phyloP scores from a whole-genome alignment of 2,888 invertebrate genomes.

The Eupithecia abbreviata region DNA sequence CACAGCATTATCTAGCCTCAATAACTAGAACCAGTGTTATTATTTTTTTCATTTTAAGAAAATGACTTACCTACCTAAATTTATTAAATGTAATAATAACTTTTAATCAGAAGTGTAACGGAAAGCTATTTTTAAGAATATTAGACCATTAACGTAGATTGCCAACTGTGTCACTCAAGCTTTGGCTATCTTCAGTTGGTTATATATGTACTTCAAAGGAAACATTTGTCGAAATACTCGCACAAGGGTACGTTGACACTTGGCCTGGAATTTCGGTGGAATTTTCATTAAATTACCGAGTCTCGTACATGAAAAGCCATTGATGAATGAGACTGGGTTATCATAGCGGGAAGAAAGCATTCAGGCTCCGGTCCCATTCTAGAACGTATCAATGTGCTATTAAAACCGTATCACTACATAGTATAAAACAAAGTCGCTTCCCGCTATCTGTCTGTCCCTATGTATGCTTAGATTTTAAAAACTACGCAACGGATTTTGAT shows the following conservation, averaged over 20 bases:
- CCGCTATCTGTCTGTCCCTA: too few relatives aligned
- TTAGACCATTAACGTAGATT: slow-evolving; percentile 41
- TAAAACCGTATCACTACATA: too few relatives aligned
- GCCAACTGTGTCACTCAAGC: slow-evolving; percentile 68
- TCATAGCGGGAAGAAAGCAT: background rate
- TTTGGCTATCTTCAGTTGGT: slow-evolving; percentile 37
- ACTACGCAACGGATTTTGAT: too few relatives aligned
- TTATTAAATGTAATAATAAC: background rate
- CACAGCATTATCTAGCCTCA: too few relatives aligned
- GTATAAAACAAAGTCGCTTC: too few relatives aligned
- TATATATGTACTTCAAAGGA: slow-evolving; percentile 56
- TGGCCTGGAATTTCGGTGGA: slow-evolving; percentile 48
- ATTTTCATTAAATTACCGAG: background rate
- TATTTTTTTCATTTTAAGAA: too few relatives aligned
- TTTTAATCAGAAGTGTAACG: slow-evolving; percentile 29
- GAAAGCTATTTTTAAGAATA: slow-evolving; percentile 41
- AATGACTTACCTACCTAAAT: background rate
- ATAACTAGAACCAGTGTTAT: too few relatives aligned
- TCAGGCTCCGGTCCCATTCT: too few relatives aligned
- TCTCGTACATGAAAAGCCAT: background rate
- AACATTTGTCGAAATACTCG: slow-evolving; percentile 37
- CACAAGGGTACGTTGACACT: slow-evolving; percentile 53
- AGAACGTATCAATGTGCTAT: too few relatives aligned
- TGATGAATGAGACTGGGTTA: background rate
- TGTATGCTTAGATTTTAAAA: too few relatives aligned